These are phyloP conservation scores for Narcine bancroftii DNA, from an alignment of 2,113 vertebrate genomes.

Conservation along the genomic window DNA sequence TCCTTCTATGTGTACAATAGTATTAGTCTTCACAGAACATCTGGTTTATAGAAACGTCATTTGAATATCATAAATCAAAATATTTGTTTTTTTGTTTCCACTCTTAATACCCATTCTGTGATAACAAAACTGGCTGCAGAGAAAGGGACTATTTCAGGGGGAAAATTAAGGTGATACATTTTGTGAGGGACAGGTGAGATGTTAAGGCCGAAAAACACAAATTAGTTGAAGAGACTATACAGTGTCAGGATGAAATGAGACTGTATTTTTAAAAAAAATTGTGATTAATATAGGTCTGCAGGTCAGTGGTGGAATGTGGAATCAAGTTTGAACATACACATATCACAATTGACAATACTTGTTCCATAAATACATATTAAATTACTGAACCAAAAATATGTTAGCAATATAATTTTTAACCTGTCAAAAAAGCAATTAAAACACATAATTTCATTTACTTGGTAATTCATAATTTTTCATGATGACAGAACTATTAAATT, in stretches of 20 bases:
- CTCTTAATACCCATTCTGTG: too few relatives aligned
- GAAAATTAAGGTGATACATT: background rate
- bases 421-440: background rate
- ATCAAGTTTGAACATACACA: too few relatives aligned
- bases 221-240: background rate
- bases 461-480: constrained; percentile 13
- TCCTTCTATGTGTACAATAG: background rate
- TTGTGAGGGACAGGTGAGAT: background rate
- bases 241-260: too few relatives aligned
- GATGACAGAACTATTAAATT: background rate
- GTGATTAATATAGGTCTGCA: too few relatives aligned
- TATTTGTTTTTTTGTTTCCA: too few relatives aligned
- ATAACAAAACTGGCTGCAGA: background rate
- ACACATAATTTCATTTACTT: background rate
- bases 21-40: background rate
- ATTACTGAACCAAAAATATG: background rate
- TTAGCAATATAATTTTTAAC: background rate
- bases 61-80: too few relatives aligned
- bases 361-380: background rate
- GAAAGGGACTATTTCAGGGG: background rate
- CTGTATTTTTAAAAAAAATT: too few relatives aligned
- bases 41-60: background rate
- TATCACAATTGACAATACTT: background rate
- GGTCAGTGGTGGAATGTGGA: too few relatives aligned
- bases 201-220: background rate